Conservation (phyloP, 2,797 vertebrate species). For the Phylloscopus collybita region DNA sequence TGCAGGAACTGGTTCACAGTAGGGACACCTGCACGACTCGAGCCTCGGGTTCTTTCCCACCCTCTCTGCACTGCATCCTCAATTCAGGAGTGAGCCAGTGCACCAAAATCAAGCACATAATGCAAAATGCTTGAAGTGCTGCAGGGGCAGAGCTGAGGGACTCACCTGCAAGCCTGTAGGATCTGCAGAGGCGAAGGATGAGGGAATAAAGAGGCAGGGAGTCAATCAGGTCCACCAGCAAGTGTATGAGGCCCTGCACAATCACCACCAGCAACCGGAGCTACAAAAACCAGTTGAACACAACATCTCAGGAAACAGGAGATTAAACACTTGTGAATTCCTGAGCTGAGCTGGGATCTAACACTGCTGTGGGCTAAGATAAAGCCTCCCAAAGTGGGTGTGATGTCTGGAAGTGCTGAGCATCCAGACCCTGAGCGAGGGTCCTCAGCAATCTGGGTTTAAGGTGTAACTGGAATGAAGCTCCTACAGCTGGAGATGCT, state of each 20-base stretch:
- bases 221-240: constrained; percentile 90
- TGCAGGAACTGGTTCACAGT: background rate
- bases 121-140: background rate
- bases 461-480: background rate
- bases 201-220: constrained; percentile 90
- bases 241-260: constrained; percentile 90
- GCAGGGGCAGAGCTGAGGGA: background rate
- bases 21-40: accelerated
- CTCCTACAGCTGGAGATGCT: background rate
- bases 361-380: background rate
- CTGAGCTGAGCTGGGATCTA: background rate
- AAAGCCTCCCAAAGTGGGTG: background rate
- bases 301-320: background rate
- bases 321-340: background rate
- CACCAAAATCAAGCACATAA: background rate
- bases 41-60: background rate
- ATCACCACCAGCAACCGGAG: constrained; percentile 91
- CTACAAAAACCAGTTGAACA: constrained; percentile 65
- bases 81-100: background rate
- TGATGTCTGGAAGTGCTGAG: background rate
- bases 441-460: background rate
- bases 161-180: constrained; percentile 90
- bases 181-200: constrained; percentile 84
- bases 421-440: accelerated
- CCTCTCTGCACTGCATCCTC: background rate